Percentiles rank a stretch among this genome's conserved stretches.
Evolutionary conservation across 2,888 invertebrate species (phyloP).

Genomic region (Acanthosepion pharaonis): DNA sequence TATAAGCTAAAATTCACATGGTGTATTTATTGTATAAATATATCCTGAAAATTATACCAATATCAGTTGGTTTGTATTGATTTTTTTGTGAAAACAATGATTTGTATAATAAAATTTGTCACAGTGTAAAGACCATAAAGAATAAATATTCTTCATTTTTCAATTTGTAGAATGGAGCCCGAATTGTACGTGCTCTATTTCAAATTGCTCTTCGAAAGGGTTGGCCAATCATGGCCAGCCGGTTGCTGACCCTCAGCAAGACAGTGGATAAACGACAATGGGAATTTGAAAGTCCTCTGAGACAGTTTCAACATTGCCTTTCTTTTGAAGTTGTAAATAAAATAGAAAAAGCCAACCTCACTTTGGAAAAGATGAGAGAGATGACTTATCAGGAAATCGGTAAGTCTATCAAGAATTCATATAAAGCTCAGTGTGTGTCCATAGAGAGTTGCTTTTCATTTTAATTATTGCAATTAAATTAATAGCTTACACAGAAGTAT

Average conservation of each 20-base stretch:
- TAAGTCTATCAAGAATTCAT: slow-evolving; percentile 65
- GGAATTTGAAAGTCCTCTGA: slow-evolving; percentile 88
- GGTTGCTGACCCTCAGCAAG: slow-evolving; percentile 90
- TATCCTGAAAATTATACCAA: too few relatives aligned
- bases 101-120: not conserved
- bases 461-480: too few relatives aligned
- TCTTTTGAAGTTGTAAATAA: slow-evolving; percentile 86
- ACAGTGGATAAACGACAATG: slow-evolving; percentile 94
- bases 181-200: slow-evolving; percentile 93
- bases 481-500: too few relatives aligned
- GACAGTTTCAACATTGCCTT: slow-evolving; percentile 80
- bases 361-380: slow-evolving; percentile 86
- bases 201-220: slow-evolving; percentile 92
- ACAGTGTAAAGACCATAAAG: too few relatives aligned
- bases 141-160: not conserved
- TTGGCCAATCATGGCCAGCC: slow-evolving; percentile 89
- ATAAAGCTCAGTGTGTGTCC: too few relatives aligned
- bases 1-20: too few relatives aligned
- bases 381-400: slow-evolving; percentile 92
- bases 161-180: slow-evolving; percentile 85
- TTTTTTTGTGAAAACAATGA: not conserved
- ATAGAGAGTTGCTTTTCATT: too few relatives aligned
- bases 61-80: too few relatives aligned
- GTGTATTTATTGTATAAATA: too few relatives aligned
- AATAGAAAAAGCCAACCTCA: slow-evolving; percentile 84